Conservation (phyloP, 2,113 vertebrate genomes). For the Zosterops pallidus region DNA sequence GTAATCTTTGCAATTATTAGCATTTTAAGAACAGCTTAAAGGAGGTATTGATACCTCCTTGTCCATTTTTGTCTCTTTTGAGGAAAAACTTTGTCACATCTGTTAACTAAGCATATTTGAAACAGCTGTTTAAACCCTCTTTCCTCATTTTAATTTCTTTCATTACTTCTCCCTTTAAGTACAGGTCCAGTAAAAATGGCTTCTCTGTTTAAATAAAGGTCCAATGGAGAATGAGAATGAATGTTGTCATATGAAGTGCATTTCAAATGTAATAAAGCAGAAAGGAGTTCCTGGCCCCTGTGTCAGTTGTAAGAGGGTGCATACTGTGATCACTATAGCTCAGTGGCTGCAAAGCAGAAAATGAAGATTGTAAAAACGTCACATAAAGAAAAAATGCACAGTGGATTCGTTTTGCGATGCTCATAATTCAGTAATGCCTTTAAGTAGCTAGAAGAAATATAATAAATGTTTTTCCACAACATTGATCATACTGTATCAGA, state of each 20-base stretch:
- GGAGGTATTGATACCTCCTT: background rate
- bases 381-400: slow-evolving; percentile 95
- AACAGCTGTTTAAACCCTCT: slow-evolving; percentile 25
- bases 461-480: slow-evolving; percentile 95
- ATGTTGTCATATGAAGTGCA: slow-evolving; percentile 74
- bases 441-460: slow-evolving; percentile 98
- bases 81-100: slow-evolving; percentile 41
- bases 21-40: slow-evolving; percentile 17
- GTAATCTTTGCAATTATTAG: slow-evolving; percentile 12
- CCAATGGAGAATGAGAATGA: slow-evolving; percentile 66
- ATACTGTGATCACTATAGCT: slow-evolving; percentile 84
- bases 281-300: slow-evolving; percentile 80
- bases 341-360: slow-evolving; percentile 95
- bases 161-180: slow-evolving; percentile 42
- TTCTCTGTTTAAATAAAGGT: slow-evolving; percentile 56
- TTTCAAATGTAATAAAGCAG: slow-evolving; percentile 76
- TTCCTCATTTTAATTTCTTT: slow-evolving; percentile 56
- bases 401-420: slow-evolving; percentile 86
- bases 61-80: background rate
- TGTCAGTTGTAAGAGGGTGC: slow-evolving; percentile 87
- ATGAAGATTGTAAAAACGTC: slow-evolving; percentile 99
- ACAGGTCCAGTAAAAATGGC: slow-evolving; percentile 45
- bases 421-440: slow-evolving; percentile 96
- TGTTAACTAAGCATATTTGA: slow-evolving; percentile 36
- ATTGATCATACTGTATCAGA: slow-evolving; percentile 92